These are phyloP conservation scores for Branchellion lobata DNA, from an alignment of 2,888 invertebrate species.

Conservation along the genomic window DNA sequence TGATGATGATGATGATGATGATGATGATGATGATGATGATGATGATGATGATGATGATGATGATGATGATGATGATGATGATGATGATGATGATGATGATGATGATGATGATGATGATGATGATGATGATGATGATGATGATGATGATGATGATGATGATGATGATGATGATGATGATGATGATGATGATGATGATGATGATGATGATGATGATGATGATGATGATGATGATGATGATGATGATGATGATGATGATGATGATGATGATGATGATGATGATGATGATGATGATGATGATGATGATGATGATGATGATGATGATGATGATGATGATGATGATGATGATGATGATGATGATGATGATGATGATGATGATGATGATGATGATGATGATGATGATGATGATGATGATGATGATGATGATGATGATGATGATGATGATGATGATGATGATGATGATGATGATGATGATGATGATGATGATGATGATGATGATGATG, in stretches of 20 bases:
- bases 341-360: slow-evolving; percentile 15
- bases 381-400: too few species aligned
- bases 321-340: neutral
- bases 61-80: slow-evolving; percentile 28
- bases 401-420: too few species aligned
- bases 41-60: slow-evolving; percentile 20
- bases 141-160: slow-evolving; percentile 17
- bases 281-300: slow-evolving; percentile 33
- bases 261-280: slow-evolving; percentile 20
- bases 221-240: slow-evolving; percentile 26
- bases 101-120: slow-evolving; percentile 18
- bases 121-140: slow-evolving; percentile 15
- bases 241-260: slow-evolving; percentile 35
- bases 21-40: slow-evolving; percentile 19
- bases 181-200: neutral
- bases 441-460: neutral
- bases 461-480: neutral
- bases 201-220: slow-evolving; percentile 28
- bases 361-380: too few species aligned
- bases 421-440: too few species aligned
- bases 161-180: slow-evolving; percentile 1
- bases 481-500: slow-evolving; percentile 13
- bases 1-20: too few species aligned
- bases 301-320: slow-evolving; percentile 6
- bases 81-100: slow-evolving; percentile 11